Percentiles rank a stretch among this genome's conserved stretches.
Conservation (phyloP, 2,113 vertebrate genomes). For the Gobiocypris rarus region DNA sequence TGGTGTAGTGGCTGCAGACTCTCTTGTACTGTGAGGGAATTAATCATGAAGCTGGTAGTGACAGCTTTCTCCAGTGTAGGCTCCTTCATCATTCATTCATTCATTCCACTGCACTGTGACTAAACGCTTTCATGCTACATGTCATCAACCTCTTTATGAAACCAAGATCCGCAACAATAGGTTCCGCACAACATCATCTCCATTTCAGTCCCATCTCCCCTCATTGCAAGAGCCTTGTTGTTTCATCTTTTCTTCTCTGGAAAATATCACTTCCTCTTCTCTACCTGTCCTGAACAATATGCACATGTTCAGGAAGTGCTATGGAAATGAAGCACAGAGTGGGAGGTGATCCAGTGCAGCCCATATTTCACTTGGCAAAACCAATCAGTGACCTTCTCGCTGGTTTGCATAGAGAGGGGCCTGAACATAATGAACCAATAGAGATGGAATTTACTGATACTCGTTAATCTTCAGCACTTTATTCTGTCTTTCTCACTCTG, state of each 20-base stretch:
- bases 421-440: background rate
- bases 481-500: background rate
- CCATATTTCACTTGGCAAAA: background rate
- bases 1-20: background rate
- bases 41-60: slow-evolving; percentile 37
- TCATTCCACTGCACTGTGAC: slow-evolving; percentile 35
- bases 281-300: slow-evolving; percentile 10
- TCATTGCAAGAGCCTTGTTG: background rate
- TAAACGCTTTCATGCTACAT: slow-evolving; percentile 40
- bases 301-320: background rate
- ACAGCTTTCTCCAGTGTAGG: slow-evolving; percentile 18
- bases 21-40: slow-evolving; percentile 11
- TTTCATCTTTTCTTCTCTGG: slow-evolving; percentile 17
- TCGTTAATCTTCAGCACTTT: background rate
- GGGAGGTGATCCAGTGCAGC: background rate
- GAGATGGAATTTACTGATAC: background rate
- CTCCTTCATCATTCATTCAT: slow-evolving; percentile 29
- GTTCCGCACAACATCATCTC: slow-evolving; percentile 50
- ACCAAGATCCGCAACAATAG: background rate
- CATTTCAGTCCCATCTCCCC: slow-evolving; percentile 10
- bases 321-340: slow-evolving; percentile 4
- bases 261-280: background rate
- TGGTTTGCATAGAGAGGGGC: slow-evolving; percentile 11
- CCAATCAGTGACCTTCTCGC: background rate
- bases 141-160: background rate